Evolutionary conservation across 2,797 vertebrate species (phyloP), one percentile per base, ranked within the genome.

Genomic region (Ctenochaetus hawaiiensis): DNA sequence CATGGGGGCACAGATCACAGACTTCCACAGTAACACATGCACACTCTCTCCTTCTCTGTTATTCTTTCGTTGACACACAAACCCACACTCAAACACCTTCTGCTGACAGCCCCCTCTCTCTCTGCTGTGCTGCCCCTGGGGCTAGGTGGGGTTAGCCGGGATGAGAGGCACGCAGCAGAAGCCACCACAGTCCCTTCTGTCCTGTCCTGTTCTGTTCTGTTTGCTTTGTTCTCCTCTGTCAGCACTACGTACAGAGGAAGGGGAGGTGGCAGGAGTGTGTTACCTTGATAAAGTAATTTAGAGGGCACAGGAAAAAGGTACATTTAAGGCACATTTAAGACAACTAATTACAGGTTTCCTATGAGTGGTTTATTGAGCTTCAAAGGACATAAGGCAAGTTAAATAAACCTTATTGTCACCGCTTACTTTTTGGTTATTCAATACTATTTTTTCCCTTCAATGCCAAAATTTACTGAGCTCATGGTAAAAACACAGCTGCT

Each of bases 101-200:
- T 91, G 89, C 86, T 86, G 89, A 89, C 90, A 88, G 84, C 52
- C 74, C 82, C 76, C 69, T 23, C 61, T 53, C 82, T 79, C 78
- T 75, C 63, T 30, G 26, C 80, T 67, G 81, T 6, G 77, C 75
- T 87, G 89, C 88, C 91, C 92, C 88, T 74, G 85, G 86, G 91
- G 89, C 90, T 82, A 85, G 89, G 84, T 89, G 90, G 87, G 91
- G 89, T 92, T 89, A 89, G 84, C 64, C 16, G 73, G 84, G 83
- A 90, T 82, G 89, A 89, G 89, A 92, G 80, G 69, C 80, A 67
- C 91, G 5, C 93, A 92, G 91, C 90, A 84, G 92, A 90, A 41
- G 85, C 78, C 90, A 87, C 88, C 85, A 80, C 81, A 71, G 82
- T 91, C 89, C 92, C 93, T 92, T 94, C 93, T 93, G 93, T 89